Evolutionary conservation across 2,113 vertebrate species (phyloP), one percentile per base, ranked within the genome.

Genomic region (Elephas maximus): DNA sequence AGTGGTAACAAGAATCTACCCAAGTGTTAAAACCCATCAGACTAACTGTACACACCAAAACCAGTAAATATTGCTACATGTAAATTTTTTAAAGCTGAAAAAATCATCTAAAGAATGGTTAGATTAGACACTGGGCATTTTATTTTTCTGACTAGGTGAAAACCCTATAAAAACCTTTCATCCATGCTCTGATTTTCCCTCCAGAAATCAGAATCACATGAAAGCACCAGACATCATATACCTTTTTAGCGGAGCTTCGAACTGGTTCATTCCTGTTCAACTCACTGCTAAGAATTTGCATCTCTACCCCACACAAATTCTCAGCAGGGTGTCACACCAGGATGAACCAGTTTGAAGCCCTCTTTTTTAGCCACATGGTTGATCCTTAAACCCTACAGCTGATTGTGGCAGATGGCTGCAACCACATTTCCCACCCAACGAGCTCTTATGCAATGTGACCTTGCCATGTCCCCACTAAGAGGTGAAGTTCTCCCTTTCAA

Each of bases 141-240:
- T 88, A 37, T 87, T 91, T 93, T 94, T 92, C 51, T 53, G 37
- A 84, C 23, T 17, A 45, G 8, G 6, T 65, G 8, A 80, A 83
- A 53, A 65, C 51, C 23, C 41, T 89, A 0, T 62, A 82, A 76
- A 77, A 92, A 20, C 44, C 5, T 37, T 65, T 79, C 53, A 77
- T 63, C 12, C 2, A 53, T 79, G 63, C 9, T 94, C 84, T 90
- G 44, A n/a, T 82, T 94, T 96, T 90, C 41, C n/a, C 85, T 95
- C 63, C 4, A 24, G 63, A 89, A n/a, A 90, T 20, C 44, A 81
- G 33, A 86, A 81, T 44, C 41, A 65, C 82, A 69, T 37, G 10
- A 87, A 91, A 41, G 3, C 20, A 74, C n/a, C 91, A 51, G 28
- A 78, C 93, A 67, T 51, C 69, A 89, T 57, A 15, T 6, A 44